Conservation (phyloP, 2,888 invertebrate species). For the Diadromus collaris region DNA sequence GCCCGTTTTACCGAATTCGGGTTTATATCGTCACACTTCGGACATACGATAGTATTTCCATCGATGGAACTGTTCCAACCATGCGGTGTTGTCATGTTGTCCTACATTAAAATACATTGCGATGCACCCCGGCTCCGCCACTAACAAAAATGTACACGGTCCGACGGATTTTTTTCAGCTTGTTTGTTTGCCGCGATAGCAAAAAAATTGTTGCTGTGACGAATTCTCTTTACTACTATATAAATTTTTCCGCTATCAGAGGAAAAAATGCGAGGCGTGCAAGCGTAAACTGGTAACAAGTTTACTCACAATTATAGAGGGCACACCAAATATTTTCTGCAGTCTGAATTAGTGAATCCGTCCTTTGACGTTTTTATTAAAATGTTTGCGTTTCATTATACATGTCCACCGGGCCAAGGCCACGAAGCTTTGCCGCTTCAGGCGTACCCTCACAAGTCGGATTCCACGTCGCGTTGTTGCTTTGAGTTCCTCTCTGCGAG, state of each 20-base stretch:
- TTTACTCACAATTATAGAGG: neutral
- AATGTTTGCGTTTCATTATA: conserved; percentile 38
- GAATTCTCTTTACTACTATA: neutral
- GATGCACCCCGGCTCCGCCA: neutral
- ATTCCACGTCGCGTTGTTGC: neutral
- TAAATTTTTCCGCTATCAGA: neutral
- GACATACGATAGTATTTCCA: neutral
- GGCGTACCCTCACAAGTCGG: neutral
- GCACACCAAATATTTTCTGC: neutral
- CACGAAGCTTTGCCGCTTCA: conserved; percentile 2
- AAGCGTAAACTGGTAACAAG: neutral
- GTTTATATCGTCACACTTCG: neutral
- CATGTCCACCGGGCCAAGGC: neutral
- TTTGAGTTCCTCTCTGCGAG: neutral
- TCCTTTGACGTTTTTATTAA: neutral
- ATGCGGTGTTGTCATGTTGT: neutral
- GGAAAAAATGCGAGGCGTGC: neutral
- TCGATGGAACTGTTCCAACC: neutral
- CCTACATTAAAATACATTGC: neutral
- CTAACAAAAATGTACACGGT: neutral
- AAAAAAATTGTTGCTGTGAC: neutral
- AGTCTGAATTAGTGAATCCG: neutral
- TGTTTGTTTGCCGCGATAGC: neutral
- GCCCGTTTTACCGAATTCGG: too few species aligned
- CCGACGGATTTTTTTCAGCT: neutral